phyloP scores from a whole-genome alignment of 2,113 vertebrate species.

The Malurus melanocephalus region DNA sequence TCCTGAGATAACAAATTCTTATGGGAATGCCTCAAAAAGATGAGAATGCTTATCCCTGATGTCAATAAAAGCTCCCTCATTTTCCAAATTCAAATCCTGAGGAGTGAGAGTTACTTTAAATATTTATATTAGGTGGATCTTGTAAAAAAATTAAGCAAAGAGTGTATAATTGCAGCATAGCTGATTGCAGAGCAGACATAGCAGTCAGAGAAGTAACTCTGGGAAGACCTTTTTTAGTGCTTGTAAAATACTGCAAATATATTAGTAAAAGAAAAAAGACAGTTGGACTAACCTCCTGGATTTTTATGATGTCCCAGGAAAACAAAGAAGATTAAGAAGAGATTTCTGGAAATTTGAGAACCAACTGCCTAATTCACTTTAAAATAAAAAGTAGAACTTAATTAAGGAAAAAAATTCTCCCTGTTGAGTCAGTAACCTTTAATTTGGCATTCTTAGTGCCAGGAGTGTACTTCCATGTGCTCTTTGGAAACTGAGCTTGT shows the following conservation, averaged over 20 bases:
- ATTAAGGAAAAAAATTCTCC: not conserved
- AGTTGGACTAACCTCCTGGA: not conserved
- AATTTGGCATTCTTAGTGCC: not conserved
- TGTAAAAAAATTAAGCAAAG: not conserved
- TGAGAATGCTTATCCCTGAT: not conserved
- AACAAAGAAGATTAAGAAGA: not conserved
- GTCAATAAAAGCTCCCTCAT: not conserved
- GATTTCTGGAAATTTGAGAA: not conserved
- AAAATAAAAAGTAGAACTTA: not conserved
- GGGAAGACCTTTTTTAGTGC: not conserved
- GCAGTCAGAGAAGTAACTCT: not conserved
- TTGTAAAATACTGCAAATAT: not conserved
- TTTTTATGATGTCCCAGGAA: not conserved
- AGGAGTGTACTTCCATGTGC: not conserved
- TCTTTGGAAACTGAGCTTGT: not conserved
- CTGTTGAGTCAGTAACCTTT: not conserved
- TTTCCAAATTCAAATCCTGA: not conserved
- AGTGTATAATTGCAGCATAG: not conserved
- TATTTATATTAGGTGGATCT: not conserved
- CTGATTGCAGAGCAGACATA: not conserved
- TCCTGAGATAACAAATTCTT: not conserved
- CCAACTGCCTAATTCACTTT: not conserved
- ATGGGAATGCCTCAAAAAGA: not conserved
- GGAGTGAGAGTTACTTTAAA: not conserved
- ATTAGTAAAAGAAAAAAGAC: not conserved